Evolutionary conservation across 2,888 invertebrate genomes (phyloP), one percentile per base, ranked within the genome.

Genomic region (Nymphalis c-album): DNA sequence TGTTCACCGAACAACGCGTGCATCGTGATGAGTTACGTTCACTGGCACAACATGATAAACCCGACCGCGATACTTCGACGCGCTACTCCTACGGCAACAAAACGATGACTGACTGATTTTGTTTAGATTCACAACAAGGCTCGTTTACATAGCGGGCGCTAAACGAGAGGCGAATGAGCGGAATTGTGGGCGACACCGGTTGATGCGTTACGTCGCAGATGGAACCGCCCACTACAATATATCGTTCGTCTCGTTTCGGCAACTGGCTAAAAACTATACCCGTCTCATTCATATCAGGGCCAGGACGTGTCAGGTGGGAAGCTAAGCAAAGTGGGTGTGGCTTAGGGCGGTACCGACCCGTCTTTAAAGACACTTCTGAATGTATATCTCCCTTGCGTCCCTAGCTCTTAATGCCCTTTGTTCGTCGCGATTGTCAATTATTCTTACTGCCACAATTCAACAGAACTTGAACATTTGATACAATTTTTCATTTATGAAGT

Each of bases 1-100:
- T 98, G 97, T 88, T 98, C 98, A 76, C 96, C 96, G 89, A 98
- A 98, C 82, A 98, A 93, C 75, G 97, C 96, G 88, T 98, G 97
- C 97, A 98, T 97, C 82, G 82, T 93, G 82, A 74, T 79, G 77
- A 75, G 72, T 71, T 80, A 77, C 83, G 83, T 80, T 88, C 87
- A 90, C 88, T 85, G 80, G 75, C 85, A 81, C 85, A 81, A 82
- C 89, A 90, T 88, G 78, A 80, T 82, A 85, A 74, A 80, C 83
- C 79, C 82, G 80, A 81, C 74, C 85, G 78, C 85, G 84, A 81
- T 80, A 81, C 80, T 83, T 78, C 84, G 80, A 84, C 90, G 82
- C 85, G 85, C 84, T 87, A 81, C 90, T 85, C 86, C 79, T 76
- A 77, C 87, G 87, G 82, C 89, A 85, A 89, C 91, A 94, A 94